These are phyloP conservation scores for Heliconius erato DNA, from an alignment of 2,888 invertebrate genomes.

Conservation along the genomic window DNA sequence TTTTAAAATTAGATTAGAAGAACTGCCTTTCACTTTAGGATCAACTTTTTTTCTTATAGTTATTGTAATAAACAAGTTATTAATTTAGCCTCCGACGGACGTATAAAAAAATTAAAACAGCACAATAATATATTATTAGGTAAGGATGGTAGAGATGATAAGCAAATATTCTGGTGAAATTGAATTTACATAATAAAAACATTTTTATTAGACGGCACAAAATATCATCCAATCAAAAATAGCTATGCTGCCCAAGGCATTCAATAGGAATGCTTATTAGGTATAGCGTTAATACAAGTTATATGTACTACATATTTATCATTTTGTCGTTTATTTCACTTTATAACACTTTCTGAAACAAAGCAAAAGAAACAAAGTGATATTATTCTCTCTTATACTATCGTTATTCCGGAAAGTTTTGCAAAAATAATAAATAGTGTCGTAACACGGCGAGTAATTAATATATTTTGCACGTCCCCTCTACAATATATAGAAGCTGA, in stretches of 20 bases:
- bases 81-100: not conserved
- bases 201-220: too few relatives aligned
- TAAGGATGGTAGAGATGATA: not conserved
- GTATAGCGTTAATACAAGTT: too few relatives aligned
- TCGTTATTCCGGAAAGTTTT: not conserved
- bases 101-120: not conserved
- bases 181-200: too few relatives aligned
- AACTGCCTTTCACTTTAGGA: not conserved
- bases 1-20: too few relatives aligned
- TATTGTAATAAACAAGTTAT: not conserved
- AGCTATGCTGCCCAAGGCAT: too few relatives aligned
- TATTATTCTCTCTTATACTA: too few relatives aligned
- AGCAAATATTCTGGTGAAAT: not conserved
- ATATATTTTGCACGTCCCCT: slow-evolving; percentile 48
- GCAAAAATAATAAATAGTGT: slow-evolving; percentile 3
- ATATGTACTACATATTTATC: not conserved
- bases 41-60: not conserved
- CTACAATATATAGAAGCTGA: slow-evolving; percentile 7
- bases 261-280: too few relatives aligned
- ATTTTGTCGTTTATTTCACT: too few relatives aligned
- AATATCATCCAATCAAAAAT: too few relatives aligned
- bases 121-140: not conserved
- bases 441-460: not conserved
- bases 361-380: too few relatives aligned
- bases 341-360: too few relatives aligned